Base-by-base conservation (phyloP, 2,113 vertebrate species). In the Gambusia affinis region DNA sequence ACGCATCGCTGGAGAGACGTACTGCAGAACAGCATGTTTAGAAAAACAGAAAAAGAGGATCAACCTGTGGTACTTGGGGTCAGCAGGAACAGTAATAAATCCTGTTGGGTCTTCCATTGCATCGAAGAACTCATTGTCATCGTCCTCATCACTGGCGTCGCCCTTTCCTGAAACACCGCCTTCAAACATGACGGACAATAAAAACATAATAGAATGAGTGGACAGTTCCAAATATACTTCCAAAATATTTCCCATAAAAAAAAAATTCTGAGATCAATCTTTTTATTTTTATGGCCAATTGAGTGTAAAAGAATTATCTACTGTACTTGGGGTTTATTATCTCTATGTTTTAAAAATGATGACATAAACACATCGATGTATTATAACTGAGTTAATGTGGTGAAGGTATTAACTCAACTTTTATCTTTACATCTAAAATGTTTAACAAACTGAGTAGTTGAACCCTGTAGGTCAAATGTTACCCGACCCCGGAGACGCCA, bases 41-140 rank as follows among this genome's bases (percentile, higher is more conserved):
- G 3, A n/a, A 57, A 57, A 30, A 64, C 5, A 35, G 3, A 60
- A 65, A 42, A 47, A 27, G 14, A 42, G n/a, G 4, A 17, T 29
- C 10, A 37, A 98, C 98, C 96, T 98, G 93, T 98, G 98, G 64
- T 94, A 95, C 77, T 98, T 97, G 86, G 96, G 93, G 78, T 93
- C 95, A 8, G 97, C 97, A 0, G 96, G 97, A 81, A 96, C 86
- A 8, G 96, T 95, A 82, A 99, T 97, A 84, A 97, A 98, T 85
- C 96, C 97, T 0, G 96, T 96, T 5, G 96, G 96, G 19, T 95
- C 95, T 81, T 95, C 94, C 87, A 95, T 95, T 0, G 95, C 95
- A 0, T 99, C 98, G 4, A 98, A 99, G 87, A 99, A 99, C 86
- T 98, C 97, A 0, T 96, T 98, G 85, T 99, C 97, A 0, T 99